Percentiles rank a stretch among this genome's conserved stretches.
These are phyloP conservation scores for Tetragnatha montana DNA, from an alignment of 2,888 invertebrate genomes.

Conservation along the genomic window DNA sequence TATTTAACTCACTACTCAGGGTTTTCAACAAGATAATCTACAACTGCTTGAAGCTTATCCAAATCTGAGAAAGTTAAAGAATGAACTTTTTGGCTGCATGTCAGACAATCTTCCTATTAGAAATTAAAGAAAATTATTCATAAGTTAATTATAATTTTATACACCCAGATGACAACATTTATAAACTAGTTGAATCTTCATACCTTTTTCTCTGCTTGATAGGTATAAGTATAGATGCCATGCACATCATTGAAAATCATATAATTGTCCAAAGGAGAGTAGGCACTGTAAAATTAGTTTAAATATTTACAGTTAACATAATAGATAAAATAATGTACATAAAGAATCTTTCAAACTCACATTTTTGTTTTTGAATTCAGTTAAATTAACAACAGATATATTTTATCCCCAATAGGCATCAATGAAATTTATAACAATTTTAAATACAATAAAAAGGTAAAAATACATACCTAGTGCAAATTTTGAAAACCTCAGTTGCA, in stretches of 20 bases:
- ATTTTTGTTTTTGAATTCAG: background rate
- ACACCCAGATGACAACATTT: background rate
- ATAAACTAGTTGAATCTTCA: conserved; percentile 4
- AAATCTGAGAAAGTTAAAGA: conserved; percentile 75
- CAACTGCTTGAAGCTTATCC: conserved; percentile 85
- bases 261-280: conserved; percentile 93
- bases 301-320: background rate
- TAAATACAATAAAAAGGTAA: background rate
- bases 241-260: conserved; percentile 97
- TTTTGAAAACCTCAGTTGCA: conserved; percentile 96
- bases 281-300: conserved; percentile 81
- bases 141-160: background rate
- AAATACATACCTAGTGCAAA: conserved; percentile 84
- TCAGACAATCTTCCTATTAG: conserved; percentile 84
- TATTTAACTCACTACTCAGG: conserved; percentile 80
- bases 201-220: conserved; percentile 89
- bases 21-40: conserved; percentile 86
- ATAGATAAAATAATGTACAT: background rate
- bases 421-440: background rate
- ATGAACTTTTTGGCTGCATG: conserved; percentile 83
- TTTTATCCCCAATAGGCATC: background rate
- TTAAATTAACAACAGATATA: background rate
- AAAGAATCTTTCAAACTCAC: background rate
- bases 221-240: conserved; percentile 96
- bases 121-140: background rate